Evolutionary conservation across 2,797 vertebrate genomes (phyloP), one percentile per base, ranked within the genome.

Genomic region (Euthynnus affinis): DNA sequence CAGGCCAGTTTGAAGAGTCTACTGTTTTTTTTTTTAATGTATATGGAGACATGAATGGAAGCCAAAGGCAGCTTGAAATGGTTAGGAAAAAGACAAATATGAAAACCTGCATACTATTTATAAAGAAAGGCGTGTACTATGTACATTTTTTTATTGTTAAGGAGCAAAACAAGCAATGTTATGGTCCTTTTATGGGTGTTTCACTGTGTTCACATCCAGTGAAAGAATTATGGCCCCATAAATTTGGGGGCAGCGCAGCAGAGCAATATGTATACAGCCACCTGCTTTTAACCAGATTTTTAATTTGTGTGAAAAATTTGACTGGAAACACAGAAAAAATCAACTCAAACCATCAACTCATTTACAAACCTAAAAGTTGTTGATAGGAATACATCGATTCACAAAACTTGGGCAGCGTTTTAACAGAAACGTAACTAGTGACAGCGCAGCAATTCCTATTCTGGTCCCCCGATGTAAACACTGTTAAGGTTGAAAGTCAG

Each of bases 1-100:
- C 22, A 22, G 37, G 34, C 22, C 60, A 22, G 46, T 85, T 68
- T 72, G 51, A 74, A 44, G 60, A 48, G 37, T 59, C 15, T 1
- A 20, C 53, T 52, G 29, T 63, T 17, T 42, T 60, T 61, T 3
- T 17, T 42, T 60, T 61, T 3, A n/a, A 42, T 51, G 7, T 15
- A 8, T 3, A 9, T 6, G n/a, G 8, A 70, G 34, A 68, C 66
- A 52, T 61, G n/a, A 84, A 71, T 65, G 6, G 56, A 64, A 29
- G 46, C 10, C 14, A 56, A 37, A 13, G 17, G 2, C 23, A 56
- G 37, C 18, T 17, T 44, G 20, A 62, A 59, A 52, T 14, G 0
- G 32, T 20, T 2, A 10, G 20, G 13, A 32, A 25, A 65, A 60
- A 55, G 17, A 0, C 6, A 20, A 18, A 40, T 52, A 13, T 15